A percentile compares a stretch with the other conserved stretches of the same genome.
phyloP scores from a whole-genome alignment of 2,797 vertebrate species.

The Pipistrellus kuhlii region DNA sequence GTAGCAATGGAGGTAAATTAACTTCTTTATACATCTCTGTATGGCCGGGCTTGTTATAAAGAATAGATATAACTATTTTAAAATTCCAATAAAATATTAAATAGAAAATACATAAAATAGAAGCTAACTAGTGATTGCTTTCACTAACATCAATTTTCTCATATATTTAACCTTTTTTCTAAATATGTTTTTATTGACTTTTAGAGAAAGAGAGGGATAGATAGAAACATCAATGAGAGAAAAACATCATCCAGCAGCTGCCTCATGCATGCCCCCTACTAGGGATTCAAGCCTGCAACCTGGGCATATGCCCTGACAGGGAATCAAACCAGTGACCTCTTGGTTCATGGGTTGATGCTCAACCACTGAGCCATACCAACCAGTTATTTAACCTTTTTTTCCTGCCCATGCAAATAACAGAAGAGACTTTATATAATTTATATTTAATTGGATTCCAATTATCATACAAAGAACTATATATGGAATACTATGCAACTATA shows the following conservation, averaged over 20 bases:
- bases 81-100: constrained; percentile 43
- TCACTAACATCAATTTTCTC: constrained; percentile 27
- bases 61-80: background rate
- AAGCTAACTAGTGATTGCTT: background rate
- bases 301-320: too few relatives aligned
- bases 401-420: constrained; percentile 25
- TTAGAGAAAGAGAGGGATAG: too few relatives aligned
- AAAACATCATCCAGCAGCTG: too few relatives aligned
- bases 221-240: too few relatives aligned
- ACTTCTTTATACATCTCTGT: background rate
- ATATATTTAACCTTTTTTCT: constrained; percentile 40
- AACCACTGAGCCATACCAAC: too few relatives aligned
- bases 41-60: background rate
- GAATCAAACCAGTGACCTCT: too few relatives aligned
- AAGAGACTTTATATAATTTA: background rate
- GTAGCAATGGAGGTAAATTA: background rate
- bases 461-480: background rate
- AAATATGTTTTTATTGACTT: too few relatives aligned
- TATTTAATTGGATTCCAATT: constrained; percentile 45
- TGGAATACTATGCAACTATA: too few relatives aligned
- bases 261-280: too few relatives aligned
- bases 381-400: background rate
- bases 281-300: too few relatives aligned
- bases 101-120: background rate
- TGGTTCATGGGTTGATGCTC: too few relatives aligned